These are phyloP conservation scores for Amiota mariae DNA, from an alignment of 2,888 invertebrate species.

Conservation along the genomic window DNA sequence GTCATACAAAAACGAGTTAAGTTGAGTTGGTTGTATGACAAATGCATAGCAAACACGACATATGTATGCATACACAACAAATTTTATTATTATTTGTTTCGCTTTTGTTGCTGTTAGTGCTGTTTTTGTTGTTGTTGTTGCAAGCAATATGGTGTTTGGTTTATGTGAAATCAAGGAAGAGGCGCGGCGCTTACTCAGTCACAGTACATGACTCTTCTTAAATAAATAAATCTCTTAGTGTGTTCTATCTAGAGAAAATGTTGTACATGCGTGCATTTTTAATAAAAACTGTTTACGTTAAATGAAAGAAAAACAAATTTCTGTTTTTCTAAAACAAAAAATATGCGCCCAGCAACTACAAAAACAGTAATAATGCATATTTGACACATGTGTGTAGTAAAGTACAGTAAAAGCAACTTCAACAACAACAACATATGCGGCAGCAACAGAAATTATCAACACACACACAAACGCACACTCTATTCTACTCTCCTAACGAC, in stretches of 20 bases:
- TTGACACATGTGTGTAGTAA: conserved; percentile 20
- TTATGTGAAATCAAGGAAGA: conserved; percentile 6
- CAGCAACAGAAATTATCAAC: conserved; percentile 12
- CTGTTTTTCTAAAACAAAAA: conserved; percentile 46
- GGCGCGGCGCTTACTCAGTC: conserved; percentile 1
- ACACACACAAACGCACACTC: conserved; percentile 16
- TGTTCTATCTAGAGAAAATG: neutral
- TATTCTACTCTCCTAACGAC: too few relatives aligned
- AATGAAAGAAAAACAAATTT: conserved; percentile 41
- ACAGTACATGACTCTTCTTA: neutral
- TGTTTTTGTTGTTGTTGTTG: neutral
- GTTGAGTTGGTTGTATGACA: too few relatives aligned
- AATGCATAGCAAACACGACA: conserved; percentile 1
- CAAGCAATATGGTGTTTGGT: neutral
- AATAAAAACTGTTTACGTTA: conserved; percentile 50
- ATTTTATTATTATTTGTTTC: neutral
- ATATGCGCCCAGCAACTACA: conserved; percentile 12
- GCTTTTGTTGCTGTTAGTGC: conserved; percentile 11
- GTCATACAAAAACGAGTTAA: too few relatives aligned
- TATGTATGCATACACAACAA: neutral
- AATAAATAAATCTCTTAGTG: neutral
- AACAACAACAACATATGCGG: conserved; percentile 1
- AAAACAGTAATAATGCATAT: conserved; percentile 39
- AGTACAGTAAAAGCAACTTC: conserved; percentile 27
- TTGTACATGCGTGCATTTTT: neutral